A percentile compares a stretch with the other conserved stretches of the same genome.
Conservation (phyloP, 1,140 invertebrate genomes). For the Orius insidiosus region DNA sequence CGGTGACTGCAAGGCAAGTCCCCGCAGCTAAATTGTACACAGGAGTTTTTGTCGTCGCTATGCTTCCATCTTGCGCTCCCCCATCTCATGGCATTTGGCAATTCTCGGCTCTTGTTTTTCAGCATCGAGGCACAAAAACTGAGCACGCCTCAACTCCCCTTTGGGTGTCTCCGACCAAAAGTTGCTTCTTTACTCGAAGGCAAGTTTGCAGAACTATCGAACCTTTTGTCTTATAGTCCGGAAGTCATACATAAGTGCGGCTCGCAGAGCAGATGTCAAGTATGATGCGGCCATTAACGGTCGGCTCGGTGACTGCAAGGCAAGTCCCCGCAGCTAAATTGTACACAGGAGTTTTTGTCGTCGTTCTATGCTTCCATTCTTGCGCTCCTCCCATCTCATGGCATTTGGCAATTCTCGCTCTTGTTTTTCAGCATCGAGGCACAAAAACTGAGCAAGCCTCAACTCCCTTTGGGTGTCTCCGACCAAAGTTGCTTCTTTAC, state of each 20-base stretch:
- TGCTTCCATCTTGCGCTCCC: slow-evolving; percentile 82
- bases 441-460: slow-evolving; percentile 67
- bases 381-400: slow-evolving; percentile 80
- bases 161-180: slow-evolving; percentile 77
- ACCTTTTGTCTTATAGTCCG: slow-evolving; percentile 60
- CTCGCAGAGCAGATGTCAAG: slow-evolving; percentile 55
- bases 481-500: slow-evolving; percentile 67
- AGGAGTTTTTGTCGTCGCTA: slow-evolving; percentile 48
- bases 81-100: slow-evolving; percentile 82
- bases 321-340: slow-evolving; percentile 74
- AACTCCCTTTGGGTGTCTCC: slow-evolving; percentile 70
- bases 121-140: slow-evolving; percentile 69
- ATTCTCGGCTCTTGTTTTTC: slow-evolving; percentile 39
- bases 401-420: slow-evolving; percentile 62
- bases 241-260: slow-evolving; percentile 60
- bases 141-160: slow-evolving; percentile 66
- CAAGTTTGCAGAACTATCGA: slow-evolving; percentile 54
- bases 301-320: slow-evolving; percentile 37
- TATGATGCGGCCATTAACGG: slow-evolving; percentile 34
- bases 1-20: slow-evolving; percentile 50
- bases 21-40: slow-evolving; percentile 76
- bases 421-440: slow-evolving; percentile 52
- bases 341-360: slow-evolving; percentile 59
- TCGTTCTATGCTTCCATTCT: slow-evolving; percentile 64
- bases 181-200: slow-evolving; percentile 47